Conservation (phyloP, 2,797 vertebrate genomes). For the Rachycentron canadum region DNA sequence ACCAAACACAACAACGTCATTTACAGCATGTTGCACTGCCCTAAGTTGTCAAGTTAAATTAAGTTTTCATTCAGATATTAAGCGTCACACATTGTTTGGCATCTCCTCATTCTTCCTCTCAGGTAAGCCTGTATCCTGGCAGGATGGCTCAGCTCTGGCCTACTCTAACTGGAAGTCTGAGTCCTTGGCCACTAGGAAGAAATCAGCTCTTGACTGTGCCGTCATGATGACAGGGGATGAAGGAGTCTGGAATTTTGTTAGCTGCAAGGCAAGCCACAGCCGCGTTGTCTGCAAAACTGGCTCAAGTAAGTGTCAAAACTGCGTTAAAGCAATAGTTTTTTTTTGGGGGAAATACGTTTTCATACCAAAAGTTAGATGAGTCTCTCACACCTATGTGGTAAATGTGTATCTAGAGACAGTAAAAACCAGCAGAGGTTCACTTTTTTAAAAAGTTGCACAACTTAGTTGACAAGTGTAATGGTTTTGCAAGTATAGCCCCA, state of each 20-base stretch:
- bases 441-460: neutral
- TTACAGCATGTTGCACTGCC: neutral
- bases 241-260: slow-evolving; percentile 88
- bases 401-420: neutral
- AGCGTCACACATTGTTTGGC: neutral
- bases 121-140: slow-evolving; percentile 84
- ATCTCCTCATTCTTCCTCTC: neutral
- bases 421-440: neutral
- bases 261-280: slow-evolving; percentile 84
- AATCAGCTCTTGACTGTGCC: slow-evolving; percentile 78
- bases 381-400: neutral
- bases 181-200: neutral
- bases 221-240: slow-evolving; percentile 84
- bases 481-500: neutral
- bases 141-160: slow-evolving; percentile 87
- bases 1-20: neutral
- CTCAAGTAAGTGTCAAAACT: slow-evolving; percentile 83
- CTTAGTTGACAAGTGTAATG: too few relatives aligned
- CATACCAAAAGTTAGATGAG: neutral
- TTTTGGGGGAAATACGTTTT: neutral
- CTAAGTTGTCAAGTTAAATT: neutral
- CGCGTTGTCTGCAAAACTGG: slow-evolving; percentile 92
- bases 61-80: neutral
- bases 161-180: slow-evolving; percentile 88
- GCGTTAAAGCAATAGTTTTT: neutral